phyloP scores from a whole-genome alignment of 2,797 vertebrate species.

The Malurus leucopterus region DNA sequence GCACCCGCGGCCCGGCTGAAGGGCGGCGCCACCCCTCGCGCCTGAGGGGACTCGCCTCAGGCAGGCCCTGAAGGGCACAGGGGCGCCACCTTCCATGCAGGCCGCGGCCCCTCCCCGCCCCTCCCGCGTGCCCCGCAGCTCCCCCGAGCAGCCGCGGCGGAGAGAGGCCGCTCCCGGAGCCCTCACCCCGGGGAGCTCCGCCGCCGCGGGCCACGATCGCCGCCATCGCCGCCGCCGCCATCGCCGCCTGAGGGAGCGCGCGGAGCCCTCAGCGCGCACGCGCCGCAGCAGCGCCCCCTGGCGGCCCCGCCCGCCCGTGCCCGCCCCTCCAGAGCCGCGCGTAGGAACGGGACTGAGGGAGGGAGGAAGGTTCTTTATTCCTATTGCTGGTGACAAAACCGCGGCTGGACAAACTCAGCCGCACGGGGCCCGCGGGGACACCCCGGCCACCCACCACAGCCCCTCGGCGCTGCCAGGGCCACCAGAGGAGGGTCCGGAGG shows the following conservation, averaged over 20 bases:
- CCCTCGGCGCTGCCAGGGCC: not conserved
- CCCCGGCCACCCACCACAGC: not conserved
- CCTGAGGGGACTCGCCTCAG: not conserved
- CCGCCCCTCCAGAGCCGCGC: not conserved
- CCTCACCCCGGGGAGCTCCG: not conserved
- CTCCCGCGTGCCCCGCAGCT: fast-evolving
- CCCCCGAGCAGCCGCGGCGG: not conserved
- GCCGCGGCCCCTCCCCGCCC: not conserved
- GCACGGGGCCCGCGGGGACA: not conserved
- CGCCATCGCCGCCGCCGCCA: not conserved
- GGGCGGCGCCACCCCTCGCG: not conserved
- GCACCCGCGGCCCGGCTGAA: not conserved
- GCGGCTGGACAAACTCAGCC: not conserved
- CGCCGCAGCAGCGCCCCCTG: not conserved
- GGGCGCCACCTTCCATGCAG: not conserved
- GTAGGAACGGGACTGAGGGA: too few relatives aligned
- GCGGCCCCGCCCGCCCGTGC: not conserved
- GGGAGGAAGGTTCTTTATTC: slow-evolving; percentile 48
- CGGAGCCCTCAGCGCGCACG: not conserved
- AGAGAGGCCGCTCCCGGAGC: not conserved
- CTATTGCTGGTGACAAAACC: slow-evolving; percentile 59
- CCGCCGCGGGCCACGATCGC: not conserved
- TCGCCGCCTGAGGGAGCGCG: not conserved
- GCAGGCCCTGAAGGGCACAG: not conserved
- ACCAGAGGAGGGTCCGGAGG: not conserved